phyloP scores from a whole-genome alignment of 2,888 invertebrate genomes.

The Ligdia adustata region DNA sequence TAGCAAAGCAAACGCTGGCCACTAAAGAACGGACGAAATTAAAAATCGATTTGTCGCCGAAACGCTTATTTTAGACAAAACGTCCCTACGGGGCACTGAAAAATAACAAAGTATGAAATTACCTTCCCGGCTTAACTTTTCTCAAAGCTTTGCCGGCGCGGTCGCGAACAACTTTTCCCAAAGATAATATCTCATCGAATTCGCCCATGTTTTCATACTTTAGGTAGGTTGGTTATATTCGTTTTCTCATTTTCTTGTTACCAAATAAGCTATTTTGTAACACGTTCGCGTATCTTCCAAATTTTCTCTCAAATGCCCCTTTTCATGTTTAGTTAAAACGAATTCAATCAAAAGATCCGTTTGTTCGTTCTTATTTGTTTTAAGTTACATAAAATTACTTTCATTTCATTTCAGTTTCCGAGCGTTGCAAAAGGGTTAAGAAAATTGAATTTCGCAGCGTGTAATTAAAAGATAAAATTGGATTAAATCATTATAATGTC shows the following conservation, averaged over 20 bases:
- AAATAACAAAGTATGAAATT: conserved; percentile 68
- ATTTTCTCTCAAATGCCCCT: conserved; percentile 6
- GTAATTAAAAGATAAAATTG: conserved; percentile 41
- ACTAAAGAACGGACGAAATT: conserved; percentile 38
- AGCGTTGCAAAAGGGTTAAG: conserved; percentile 29
- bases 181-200: conserved; percentile 52
- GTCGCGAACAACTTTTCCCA: conserved; percentile 45
- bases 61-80: conserved; percentile 58
- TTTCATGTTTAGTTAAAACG: conserved; percentile 15
- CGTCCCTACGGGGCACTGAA: conserved; percentile 50
- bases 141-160: conserved; percentile 47
- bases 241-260: conserved; percentile 35
- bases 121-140: conserved; percentile 59
- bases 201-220: conserved; percentile 28
- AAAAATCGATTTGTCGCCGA: conserved; percentile 53
- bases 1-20: conserved; percentile 26
- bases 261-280: conserved; percentile 39
- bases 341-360: conserved; percentile 10
- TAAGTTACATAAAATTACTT: conserved; percentile 20
- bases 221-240: conserved; percentile 29
- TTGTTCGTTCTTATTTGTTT: conserved; percentile 24
- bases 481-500: conserved; percentile 42
- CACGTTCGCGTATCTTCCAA: conserved; percentile 17
- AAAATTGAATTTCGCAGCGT: conserved; percentile 32
- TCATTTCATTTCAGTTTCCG: conserved; percentile 24